Evolutionary conservation across 1,140 invertebrate genomes (phyloP).

Genomic region (Zaprionus gabonicus): DNA sequence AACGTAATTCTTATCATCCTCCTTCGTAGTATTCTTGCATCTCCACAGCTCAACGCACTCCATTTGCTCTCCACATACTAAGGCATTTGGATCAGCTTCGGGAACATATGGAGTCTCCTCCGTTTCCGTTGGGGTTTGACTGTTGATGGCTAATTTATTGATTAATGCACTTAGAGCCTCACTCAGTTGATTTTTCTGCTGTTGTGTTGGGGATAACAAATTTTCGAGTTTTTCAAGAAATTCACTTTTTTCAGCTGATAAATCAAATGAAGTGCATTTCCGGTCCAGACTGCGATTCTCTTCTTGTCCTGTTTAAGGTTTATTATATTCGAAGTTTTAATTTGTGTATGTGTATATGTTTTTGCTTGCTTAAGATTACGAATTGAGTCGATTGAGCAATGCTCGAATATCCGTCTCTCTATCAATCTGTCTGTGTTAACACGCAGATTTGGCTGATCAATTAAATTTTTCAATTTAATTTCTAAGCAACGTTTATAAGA

Average conservation of each 20-base stretch:
- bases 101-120: neutral
- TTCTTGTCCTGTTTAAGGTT: no score
- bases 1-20: neutral
- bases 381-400: no score
- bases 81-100: neutral
- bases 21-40: slow-evolving; percentile 9
- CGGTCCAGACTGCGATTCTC: neutral
- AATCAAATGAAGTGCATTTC: neutral
- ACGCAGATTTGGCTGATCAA: no score
- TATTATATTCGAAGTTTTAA: no score
- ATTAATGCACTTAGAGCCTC: neutral
- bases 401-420: no score
- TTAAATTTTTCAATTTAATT: no score
- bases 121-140: neutral
- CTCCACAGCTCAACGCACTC: slow-evolving; percentile 18
- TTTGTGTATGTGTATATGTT: no score
- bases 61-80: slow-evolving; percentile 1
- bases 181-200: neutral
- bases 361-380: no score
- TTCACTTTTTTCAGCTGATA: neutral
- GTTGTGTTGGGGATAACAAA: neutral
- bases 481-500: no score
- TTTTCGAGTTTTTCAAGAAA: neutral
- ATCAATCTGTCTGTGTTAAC: no score
- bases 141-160: neutral